Conservation (phyloP, 2,888 invertebrate species). For the Meloe dianella region DNA sequence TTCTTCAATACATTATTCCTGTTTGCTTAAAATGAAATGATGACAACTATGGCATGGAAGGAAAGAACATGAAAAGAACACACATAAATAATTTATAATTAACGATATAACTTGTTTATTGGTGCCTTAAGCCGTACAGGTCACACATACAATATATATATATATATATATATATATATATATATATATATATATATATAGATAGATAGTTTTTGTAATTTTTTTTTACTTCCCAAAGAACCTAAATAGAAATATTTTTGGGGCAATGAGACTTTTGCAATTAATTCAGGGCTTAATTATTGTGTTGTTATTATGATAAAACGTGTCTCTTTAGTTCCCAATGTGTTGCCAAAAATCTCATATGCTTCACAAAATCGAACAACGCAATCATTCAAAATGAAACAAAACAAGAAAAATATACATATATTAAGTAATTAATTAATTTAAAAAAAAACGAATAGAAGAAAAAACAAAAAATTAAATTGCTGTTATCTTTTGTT, state of each 20-base stretch:
- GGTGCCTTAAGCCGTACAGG: conserved; percentile 61
- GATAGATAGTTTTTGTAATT: conserved; percentile 39
- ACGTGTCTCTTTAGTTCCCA: conserved; percentile 59
- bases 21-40: neutral
- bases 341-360: conserved; percentile 46
- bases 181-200: conserved; percentile 29
- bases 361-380: conserved; percentile 49
- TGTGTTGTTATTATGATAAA: conserved; percentile 44
- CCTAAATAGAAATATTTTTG: conserved; percentile 37
- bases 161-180: conserved; percentile 35
- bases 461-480: conserved; percentile 40
- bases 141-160: conserved; percentile 57
- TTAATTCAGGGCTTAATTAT: conserved; percentile 50
- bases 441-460: conserved; percentile 52
- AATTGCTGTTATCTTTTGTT: conserved; percentile 9
- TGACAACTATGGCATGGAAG: conserved; percentile 26
- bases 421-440: too few species aligned
- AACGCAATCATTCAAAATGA: conserved; percentile 52
- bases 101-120: conserved; percentile 72
- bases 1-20: neutral
- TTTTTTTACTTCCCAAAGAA: conserved; percentile 40
- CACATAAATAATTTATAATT: conserved; percentile 40
- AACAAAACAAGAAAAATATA: conserved; percentile 45
- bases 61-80: conserved; percentile 32
- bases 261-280: conserved; percentile 49